These are phyloP conservation scores for Dysidea cf. avara DNA, from an alignment of 37 sponge, comb jelly and placozoan genomes.

Conservation along the genomic window DNA sequence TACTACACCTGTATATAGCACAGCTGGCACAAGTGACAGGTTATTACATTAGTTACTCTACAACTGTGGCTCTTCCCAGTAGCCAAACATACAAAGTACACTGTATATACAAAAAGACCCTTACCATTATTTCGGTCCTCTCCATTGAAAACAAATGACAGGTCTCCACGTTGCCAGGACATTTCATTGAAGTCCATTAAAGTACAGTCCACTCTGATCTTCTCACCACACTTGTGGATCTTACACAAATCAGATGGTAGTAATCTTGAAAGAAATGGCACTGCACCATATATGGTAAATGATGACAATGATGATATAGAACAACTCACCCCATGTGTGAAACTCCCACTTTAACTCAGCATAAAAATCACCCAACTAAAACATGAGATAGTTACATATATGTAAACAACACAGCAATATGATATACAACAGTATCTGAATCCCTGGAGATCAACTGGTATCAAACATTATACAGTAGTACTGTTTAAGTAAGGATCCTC, in stretches of 20 bases:
- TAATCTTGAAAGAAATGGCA: too few species aligned
- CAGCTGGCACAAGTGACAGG: too few species aligned
- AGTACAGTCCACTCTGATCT: slow-evolving; percentile 80
- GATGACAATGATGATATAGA: background rate
- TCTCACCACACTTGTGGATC: slow-evolving; percentile 72
- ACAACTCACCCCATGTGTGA: slow-evolving; percentile 66
- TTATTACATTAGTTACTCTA: too few species aligned
- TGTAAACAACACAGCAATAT: background rate
- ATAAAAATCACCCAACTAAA: slow-evolving; percentile 82
- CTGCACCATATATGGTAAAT: slow-evolving; percentile 7
- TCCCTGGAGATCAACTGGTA: background rate
- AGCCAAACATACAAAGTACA: too few species aligned
- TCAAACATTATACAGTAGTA: too few species aligned
- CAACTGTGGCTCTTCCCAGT: too few species aligned
- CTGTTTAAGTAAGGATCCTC: too few species aligned
- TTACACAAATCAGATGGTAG: slow-evolving; percentile 84
- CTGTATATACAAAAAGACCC: too few species aligned
- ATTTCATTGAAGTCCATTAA: slow-evolving; percentile 87
- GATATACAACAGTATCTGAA: background rate
- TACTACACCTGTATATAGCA: too few species aligned
- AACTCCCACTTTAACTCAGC: slow-evolving; percentile 94
- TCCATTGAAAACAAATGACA: slow-evolving; percentile 89
- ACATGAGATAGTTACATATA: background rate
- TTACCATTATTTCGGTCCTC: too few species aligned
- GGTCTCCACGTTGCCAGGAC: slow-evolving; percentile 84